phyloP scores from a whole-genome alignment of 2,888 invertebrate genomes.

The Aspidiotus destructor region DNA sequence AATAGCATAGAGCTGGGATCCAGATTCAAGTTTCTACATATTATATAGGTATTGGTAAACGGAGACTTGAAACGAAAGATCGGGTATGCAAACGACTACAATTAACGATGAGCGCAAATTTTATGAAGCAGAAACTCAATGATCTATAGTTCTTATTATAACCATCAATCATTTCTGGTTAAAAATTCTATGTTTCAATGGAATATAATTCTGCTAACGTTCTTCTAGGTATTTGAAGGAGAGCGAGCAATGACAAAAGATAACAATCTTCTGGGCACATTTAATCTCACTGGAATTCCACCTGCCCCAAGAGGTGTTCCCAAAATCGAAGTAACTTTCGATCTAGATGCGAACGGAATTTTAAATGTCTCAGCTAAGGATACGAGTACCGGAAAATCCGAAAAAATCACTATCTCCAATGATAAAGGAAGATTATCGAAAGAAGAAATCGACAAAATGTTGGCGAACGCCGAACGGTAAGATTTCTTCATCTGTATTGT shows the following conservation, averaged over 20 bases:
- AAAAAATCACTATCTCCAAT: slow-evolving; percentile 71
- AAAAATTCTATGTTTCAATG: not conserved
- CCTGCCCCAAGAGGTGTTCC: slow-evolving; percentile 74
- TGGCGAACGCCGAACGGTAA: slow-evolving; percentile 57
- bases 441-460: slow-evolving; percentile 71
- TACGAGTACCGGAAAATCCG: slow-evolving; percentile 58
- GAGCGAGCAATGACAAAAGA: slow-evolving; percentile 83
- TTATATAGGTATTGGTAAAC: no score
- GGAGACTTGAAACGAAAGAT: no score
- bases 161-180: no score
- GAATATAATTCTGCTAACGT: not conserved
- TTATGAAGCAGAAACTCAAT: no score
- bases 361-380: slow-evolving; percentile 55
- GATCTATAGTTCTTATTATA: no score
- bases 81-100: no score
- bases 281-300: slow-evolving; percentile 70
- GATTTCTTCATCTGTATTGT: not conserved
- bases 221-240: slow-evolving; percentile 58
- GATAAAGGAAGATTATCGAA: slow-evolving; percentile 71
- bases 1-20: no score
- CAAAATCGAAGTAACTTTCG: slow-evolving; percentile 71
- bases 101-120: no score
- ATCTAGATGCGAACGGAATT: slow-evolving; percentile 83
- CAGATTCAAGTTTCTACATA: no score
- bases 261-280: slow-evolving; percentile 74